Evolutionary conservation across 2,888 invertebrate genomes (phyloP), one percentile per base, ranked within the genome.

Genomic region (Lasioglossum morio): DNA sequence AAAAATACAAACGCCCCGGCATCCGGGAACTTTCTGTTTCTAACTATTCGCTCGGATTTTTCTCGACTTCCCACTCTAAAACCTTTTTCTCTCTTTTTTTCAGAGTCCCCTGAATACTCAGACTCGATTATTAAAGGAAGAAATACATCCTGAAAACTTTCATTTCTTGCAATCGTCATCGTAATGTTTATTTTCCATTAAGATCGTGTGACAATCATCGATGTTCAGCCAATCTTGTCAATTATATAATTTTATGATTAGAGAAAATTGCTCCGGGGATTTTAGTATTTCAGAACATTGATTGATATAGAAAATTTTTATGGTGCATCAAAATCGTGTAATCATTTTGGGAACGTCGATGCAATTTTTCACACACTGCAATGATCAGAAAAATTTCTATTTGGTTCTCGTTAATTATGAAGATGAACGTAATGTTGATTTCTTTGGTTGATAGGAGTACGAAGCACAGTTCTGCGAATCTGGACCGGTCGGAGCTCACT

Each of bases 21-120:
- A 48, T 34, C 34, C 48, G 27, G 70, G 53, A 77, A 48, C 43
- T 70, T 77, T 40, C 48, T 14, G 48, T 37, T 77, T 27, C 40
- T 53, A 77, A 77, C 77, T 77, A 77, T 69, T 48, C 77, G 34
- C 48, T 19, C 48, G 40, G 19, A 30, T 37, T 77, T 30, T 77
- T 69, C 53, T n/a, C 69, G 70, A n/a, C 23, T 37, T 34, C n/a
- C 40, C 34, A 27, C 63, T n/a, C 63, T 14, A n/a, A n/a, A 43
- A 37, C 10, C 12, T 27, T n/a, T 23, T 10, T n/a, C 53, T n/a
- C 53, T n/a, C 10, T n/a, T 53, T n/a, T 53, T 53, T 53, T 53
- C 53, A 2, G 69, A 77, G 53, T 27, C 46, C 19, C 27, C 53
- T 53, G 53, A 70, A 77, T 70, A 53, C 14, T 23, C 69, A 70